Conservation (phyloP, 1,140 invertebrate genomes). For the Metaphire vulgaris region DNA sequence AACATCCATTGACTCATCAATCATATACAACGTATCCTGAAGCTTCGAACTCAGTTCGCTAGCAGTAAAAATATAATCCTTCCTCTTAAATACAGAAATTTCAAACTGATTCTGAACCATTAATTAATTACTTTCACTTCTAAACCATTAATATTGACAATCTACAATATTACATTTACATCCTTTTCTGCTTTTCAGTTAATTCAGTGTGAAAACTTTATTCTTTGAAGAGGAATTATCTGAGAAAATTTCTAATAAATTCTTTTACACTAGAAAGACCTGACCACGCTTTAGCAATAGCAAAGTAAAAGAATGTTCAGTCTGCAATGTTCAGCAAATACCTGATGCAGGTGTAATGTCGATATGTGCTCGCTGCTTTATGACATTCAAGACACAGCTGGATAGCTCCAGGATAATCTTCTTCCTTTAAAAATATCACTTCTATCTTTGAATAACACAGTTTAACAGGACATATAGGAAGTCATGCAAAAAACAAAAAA, state of each 20-base stretch:
- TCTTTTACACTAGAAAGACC: too few species aligned
- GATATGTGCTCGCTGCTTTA: conserved; percentile 61
- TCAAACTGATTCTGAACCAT: too few species aligned
- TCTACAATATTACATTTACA: too few species aligned
- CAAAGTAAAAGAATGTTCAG: neutral
- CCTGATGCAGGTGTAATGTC: conserved; percentile 50
- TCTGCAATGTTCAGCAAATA: conserved; percentile 27
- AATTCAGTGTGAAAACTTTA: too few species aligned
- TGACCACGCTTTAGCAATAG: neutral
- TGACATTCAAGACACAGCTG: conserved; percentile 78
- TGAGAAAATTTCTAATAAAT: too few species aligned
- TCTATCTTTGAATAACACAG: neutral
- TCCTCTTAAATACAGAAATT: too few species aligned
- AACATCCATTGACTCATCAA: conserved; percentile 82
- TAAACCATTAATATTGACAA: too few species aligned
- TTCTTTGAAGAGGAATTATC: too few species aligned
- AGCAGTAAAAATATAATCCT: conserved; percentile 25
- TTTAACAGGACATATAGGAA: neutral
- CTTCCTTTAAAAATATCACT: conserved; percentile 58
- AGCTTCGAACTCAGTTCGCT: conserved; percentile 68
- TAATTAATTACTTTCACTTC: too few species aligned
- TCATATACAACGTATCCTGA: conserved; percentile 82
- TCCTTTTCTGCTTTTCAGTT: too few species aligned
- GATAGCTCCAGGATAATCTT: conserved; percentile 83
- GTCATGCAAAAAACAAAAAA: neutral